Conservation (phyloP, 2,113 vertebrate species). For the Psittacus erithacus region DNA sequence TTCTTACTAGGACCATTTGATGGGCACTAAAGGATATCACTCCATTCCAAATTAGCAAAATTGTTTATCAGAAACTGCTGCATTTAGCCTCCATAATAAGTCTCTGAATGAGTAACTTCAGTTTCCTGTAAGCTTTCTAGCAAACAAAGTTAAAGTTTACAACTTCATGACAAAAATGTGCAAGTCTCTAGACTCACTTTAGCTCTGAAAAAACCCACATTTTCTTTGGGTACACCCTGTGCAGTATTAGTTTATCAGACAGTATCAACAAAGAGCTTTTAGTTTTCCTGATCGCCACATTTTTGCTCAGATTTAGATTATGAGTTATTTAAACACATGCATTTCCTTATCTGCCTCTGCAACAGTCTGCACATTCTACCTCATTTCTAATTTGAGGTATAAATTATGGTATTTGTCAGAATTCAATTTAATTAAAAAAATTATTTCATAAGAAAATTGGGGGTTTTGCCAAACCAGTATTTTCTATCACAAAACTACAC, state of each 20-base stretch:
- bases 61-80: background rate
- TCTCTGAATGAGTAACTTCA: background rate
- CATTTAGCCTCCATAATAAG: background rate
- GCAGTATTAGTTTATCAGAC: background rate
- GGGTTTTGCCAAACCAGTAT: background rate
- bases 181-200: background rate
- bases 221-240: background rate
- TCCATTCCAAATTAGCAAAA: background rate
- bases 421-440: background rate
- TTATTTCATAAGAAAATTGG: background rate
- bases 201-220: background rate
- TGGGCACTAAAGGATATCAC: background rate
- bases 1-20: background rate
- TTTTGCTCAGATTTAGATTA: background rate
- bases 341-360: background rate
- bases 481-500: background rate
- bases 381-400: background rate
- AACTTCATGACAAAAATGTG: background rate
- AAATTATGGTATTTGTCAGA: background rate
- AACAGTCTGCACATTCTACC: background rate
- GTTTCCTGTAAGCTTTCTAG: background rate
- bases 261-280: background rate
- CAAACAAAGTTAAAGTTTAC: background rate
- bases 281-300: background rate
- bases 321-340: background rate